phyloP scores from a whole-genome alignment of 2,797 vertebrate genomes.

The Sphenodon punctatus region DNA sequence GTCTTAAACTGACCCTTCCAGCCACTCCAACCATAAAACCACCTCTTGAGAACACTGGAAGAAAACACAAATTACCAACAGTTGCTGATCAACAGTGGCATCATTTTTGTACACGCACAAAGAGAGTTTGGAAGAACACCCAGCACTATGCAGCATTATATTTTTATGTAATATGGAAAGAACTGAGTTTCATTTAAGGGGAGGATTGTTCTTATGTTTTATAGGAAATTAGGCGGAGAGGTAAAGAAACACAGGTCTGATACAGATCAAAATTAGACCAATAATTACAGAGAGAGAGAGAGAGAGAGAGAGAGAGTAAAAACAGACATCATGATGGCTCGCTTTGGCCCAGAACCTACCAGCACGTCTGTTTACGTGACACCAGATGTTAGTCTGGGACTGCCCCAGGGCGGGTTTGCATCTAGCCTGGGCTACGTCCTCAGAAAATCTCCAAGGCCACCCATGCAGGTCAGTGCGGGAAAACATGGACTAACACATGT shows the following conservation, averaged over 20 bases:
- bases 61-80: not conserved
- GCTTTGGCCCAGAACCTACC: no score
- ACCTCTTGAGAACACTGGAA: not conserved
- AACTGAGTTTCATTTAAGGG: not conserved
- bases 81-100: not conserved
- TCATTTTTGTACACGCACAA: not conserved
- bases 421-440: no score
- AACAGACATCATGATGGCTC: no score
- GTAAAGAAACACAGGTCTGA: not conserved
- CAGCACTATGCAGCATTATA: not conserved
- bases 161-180: not conserved
- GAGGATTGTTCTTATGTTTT: not conserved
- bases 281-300: accelerated
- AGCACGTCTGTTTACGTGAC: no score
- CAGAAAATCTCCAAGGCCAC: no score
- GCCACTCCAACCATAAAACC: not conserved
- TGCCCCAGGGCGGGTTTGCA: no score
- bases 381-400: no score
- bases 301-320: no score
- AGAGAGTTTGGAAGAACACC: not conserved
- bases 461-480: no score
- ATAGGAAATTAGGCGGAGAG: not conserved
- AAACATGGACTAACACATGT: no score
- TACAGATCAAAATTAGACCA: not conserved
- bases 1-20: not conserved